Evolutionary conservation across 2,797 vertebrate genomes (phyloP).

Genomic region (Pyrocephalus nanus): DNA sequence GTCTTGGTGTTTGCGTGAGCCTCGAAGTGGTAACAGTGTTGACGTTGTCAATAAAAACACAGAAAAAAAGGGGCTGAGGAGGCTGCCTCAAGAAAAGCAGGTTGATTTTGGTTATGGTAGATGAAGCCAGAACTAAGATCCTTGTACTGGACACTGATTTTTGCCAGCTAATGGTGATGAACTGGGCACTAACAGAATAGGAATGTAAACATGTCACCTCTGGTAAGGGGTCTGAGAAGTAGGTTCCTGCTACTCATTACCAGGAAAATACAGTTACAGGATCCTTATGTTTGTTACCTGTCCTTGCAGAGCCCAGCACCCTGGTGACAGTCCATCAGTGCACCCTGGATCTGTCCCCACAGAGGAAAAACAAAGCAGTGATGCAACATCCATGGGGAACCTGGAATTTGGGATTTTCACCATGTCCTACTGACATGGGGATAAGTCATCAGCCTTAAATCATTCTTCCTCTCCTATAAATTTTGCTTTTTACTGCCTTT

Average conservation of each 20-base stretch:
- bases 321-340: fast-evolving
- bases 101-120: neutral
- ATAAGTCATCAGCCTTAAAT: neutral
- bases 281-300: neutral
- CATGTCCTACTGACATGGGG: neutral
- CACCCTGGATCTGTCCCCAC: fast-evolving
- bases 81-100: neutral
- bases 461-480: neutral
- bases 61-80: neutral
- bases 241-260: neutral
- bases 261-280: neutral
- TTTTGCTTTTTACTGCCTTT: neutral
- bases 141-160: neutral
- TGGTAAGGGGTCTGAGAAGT: neutral
- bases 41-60: neutral
- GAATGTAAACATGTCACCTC: neutral
- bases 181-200: neutral
- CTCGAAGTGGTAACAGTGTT: fast-evolving
- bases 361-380: neutral
- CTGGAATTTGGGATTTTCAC: neutral
- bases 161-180: neutral
- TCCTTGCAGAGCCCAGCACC: neutral
- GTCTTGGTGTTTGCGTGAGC: neutral
- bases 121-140: neutral
- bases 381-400: neutral